These are phyloP conservation scores for Pseudococcus longispinus DNA, from an alignment of 2,888 invertebrate genomes.

Conservation along the genomic window DNA sequence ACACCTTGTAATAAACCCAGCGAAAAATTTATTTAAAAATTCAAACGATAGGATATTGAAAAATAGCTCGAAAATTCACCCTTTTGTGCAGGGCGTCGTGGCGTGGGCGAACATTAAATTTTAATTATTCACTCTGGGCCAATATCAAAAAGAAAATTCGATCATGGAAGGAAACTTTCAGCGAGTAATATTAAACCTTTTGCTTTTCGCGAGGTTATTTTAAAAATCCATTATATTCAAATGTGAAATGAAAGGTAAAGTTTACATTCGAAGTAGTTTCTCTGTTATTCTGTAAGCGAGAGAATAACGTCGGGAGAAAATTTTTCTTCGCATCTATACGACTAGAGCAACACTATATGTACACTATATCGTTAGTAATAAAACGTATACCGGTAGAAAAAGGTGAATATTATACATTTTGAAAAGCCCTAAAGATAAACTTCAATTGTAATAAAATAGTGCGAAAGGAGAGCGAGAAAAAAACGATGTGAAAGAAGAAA, in stretches of 20 bases:
- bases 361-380: constrained; percentile 31
- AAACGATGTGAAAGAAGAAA: background rate
- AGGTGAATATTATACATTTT: constrained; percentile 44
- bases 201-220: constrained; percentile 14
- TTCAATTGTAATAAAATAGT: constrained; percentile 43
- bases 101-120: background rate
- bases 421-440: constrained; percentile 45
- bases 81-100: background rate
- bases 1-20: background rate
- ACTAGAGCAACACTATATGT: background rate
- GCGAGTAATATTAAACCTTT: constrained; percentile 9
- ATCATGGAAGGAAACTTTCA: constrained; percentile 17
- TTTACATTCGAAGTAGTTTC: constrained; percentile 32
- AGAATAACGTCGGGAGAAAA: background rate
- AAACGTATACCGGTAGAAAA: constrained; percentile 33
- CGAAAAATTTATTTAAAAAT: background rate
- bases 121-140: constrained; percentile 14
- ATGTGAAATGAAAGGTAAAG: constrained; percentile 35
- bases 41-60: background rate
- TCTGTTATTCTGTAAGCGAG: background rate
- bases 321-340: background rate
- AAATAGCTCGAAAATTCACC: background rate
- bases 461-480: background rate
- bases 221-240: constrained; percentile 45
- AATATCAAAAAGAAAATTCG: constrained; percentile 31